Conservation (phyloP, 2,888 invertebrate genomes). For the Clepsis dumicolana region DNA sequence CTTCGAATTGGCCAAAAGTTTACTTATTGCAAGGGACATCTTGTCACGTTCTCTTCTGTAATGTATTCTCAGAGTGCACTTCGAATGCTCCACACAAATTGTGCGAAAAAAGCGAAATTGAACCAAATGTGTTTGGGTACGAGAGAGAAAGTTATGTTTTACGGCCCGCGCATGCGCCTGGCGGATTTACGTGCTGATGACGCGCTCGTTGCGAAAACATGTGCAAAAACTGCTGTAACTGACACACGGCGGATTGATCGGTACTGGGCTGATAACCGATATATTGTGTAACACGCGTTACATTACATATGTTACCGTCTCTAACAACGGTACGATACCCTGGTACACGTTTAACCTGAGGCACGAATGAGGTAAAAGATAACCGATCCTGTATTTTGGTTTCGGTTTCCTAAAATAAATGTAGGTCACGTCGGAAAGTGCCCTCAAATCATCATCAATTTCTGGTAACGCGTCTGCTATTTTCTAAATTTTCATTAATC, state of each 20-base stretch:
- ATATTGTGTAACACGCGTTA: constrained; percentile 34
- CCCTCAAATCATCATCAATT: constrained; percentile 14
- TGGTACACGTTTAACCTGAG: not conserved
- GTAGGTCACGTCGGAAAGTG: constrained; percentile 23
- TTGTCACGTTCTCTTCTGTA: not conserved
- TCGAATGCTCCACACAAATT: constrained; percentile 47
- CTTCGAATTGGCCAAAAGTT: not conserved
- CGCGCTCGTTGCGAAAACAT: constrained; percentile 67
- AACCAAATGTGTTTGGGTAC: constrained; percentile 67
- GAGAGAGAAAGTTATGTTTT: constrained; percentile 70
- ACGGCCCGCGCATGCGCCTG: constrained; percentile 60
- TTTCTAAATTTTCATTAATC: constrained; percentile 20
- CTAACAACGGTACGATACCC: not conserved
- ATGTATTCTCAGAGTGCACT: constrained; percentile 16
- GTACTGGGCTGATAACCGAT: constrained; percentile 25
- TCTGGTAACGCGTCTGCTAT: not conserved
- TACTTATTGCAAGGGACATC: not conserved
- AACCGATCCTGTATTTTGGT: not conserved
- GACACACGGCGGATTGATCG: constrained; percentile 21
- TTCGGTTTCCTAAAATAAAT: constrained; percentile 24
- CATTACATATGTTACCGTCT: constrained; percentile 11
- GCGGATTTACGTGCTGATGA: constrained; percentile 66
- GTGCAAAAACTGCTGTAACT: constrained; percentile 49
- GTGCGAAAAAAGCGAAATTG: constrained; percentile 72
- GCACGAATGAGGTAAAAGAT: not conserved